Evolutionary conservation across 2,113 vertebrate species (phyloP).

Genomic region (Rhynchomys soricoides): DNA sequence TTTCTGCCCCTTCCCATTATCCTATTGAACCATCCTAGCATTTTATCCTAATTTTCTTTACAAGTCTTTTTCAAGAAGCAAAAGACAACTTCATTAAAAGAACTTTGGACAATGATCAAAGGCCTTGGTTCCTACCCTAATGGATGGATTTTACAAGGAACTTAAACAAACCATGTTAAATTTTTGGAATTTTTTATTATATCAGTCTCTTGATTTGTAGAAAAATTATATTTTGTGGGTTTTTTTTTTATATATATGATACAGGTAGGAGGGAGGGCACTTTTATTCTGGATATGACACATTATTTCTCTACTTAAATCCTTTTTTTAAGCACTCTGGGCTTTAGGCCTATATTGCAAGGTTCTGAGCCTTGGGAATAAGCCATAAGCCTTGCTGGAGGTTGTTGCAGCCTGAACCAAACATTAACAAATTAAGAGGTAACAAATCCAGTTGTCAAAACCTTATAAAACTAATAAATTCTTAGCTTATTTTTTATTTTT

Average conservation of each 20-base stretch:
- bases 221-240: background rate
- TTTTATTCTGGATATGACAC: constrained; percentile 9
- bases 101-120: background rate
- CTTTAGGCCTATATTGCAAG: constrained; percentile 48
- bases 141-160: background rate
- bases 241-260: background rate
- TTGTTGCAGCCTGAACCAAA: constrained; percentile 36
- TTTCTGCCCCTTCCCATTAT: background rate
- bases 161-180: background rate
- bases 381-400: constrained; percentile 32
- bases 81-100: background rate
- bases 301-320: background rate
- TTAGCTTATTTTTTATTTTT: background rate
- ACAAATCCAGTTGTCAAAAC: constrained; percentile 67
- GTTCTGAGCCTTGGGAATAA: constrained; percentile 19
- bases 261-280: background rate
- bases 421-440: constrained; percentile 74
- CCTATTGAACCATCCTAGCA: background rate
- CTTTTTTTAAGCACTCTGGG: background rate
- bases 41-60: background rate
- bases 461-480: constrained; percentile 41
- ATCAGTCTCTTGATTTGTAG: background rate
- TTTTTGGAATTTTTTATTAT: background rate
- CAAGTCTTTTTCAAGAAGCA: background rate
- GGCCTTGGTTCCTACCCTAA: background rate